Percentiles rank a stretch among this genome's conserved stretches.
These are phyloP conservation scores for Isurus oxyrinchus DNA, from an alignment of 2,113 vertebrate species.

Conservation along the genomic window DNA sequence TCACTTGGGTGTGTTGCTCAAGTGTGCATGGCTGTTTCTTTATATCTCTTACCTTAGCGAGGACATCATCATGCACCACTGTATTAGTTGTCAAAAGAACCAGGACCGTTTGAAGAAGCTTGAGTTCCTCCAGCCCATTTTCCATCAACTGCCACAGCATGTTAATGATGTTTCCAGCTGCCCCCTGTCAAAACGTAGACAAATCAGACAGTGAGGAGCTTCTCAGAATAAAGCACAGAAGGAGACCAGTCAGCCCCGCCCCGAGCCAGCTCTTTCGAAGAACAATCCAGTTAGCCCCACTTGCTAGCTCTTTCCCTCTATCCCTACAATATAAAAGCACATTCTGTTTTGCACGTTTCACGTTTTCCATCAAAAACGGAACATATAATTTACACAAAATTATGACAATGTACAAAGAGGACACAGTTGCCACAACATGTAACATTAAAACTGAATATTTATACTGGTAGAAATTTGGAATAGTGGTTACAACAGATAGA, in stretches of 20 bases:
- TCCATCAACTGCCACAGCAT: conserved; percentile 99
- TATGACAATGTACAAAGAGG: background rate
- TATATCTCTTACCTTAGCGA: conserved; percentile 79
- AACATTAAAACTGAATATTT: background rate
- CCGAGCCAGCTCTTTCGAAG: background rate
- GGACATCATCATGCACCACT: conserved; percentile 89
- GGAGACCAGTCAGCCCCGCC: background rate
- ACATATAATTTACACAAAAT: background rate
- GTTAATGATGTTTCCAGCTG: conserved; percentile 96
- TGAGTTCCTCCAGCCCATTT: conserved; percentile 93
- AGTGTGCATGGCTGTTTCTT: no score
- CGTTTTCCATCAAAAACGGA: background rate
- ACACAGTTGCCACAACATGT: background rate
- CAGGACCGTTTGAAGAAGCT: conserved; percentile 92
- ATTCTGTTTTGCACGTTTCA: background rate
- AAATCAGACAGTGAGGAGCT: background rate
- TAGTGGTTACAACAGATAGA: background rate
- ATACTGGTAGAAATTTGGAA: background rate
- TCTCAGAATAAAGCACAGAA: background rate
- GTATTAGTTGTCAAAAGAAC: conserved; percentile 96
- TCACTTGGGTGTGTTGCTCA: background rate
- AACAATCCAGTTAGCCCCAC: background rate
- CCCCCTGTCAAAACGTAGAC: conserved; percentile 62
- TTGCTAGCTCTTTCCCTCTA: background rate
- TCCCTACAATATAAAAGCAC: background rate